phyloP scores from a whole-genome alignment of 2,113 vertebrate species.

The Aldabrachelys gigantea region DNA sequence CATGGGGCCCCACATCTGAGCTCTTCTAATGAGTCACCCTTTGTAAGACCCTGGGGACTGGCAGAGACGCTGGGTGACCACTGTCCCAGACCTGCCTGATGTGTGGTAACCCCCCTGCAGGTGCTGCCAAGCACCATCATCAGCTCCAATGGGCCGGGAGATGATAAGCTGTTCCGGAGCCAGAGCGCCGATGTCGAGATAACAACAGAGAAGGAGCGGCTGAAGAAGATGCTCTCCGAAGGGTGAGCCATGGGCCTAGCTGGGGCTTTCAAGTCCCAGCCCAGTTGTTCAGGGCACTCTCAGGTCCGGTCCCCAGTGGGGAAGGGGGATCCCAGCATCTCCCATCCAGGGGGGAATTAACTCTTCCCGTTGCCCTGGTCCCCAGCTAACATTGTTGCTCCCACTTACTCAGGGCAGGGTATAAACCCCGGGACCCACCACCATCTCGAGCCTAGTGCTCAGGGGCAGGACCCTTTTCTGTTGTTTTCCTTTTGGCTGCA shows the following conservation, averaged over 20 bases:
- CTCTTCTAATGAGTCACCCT: too few species aligned
- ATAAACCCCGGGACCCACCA: neutral
- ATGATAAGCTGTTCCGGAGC: conserved; percentile 95
- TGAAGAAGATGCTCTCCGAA: conserved; percentile 98
- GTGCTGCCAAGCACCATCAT: conserved; percentile 79
- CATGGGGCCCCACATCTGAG: neutral
- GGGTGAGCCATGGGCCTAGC: conserved; percentile 77
- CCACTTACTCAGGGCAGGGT: neutral
- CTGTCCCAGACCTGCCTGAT: neutral
- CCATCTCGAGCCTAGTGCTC: neutral
- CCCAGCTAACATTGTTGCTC: neutral
- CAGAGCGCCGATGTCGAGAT: conserved; percentile 93
- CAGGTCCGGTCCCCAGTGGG: neutral
- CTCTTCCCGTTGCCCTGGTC: neutral
- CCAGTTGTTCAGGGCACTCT: rapidly evolving
- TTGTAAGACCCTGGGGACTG: neutral
- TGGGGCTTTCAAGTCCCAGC: neutral
- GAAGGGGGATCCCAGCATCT: neutral
- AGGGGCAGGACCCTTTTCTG: too few species aligned
- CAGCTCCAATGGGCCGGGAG: conserved; percentile 90
- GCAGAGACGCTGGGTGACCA: neutral
- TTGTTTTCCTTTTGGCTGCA: neutral
- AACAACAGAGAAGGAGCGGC: conserved; percentile 89
- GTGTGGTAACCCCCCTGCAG: conserved; percentile 29
- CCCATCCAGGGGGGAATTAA: neutral